Base-by-base conservation (phyloP, 2,888 invertebrate species). In the Callyntrura guangdongensis region DNA sequence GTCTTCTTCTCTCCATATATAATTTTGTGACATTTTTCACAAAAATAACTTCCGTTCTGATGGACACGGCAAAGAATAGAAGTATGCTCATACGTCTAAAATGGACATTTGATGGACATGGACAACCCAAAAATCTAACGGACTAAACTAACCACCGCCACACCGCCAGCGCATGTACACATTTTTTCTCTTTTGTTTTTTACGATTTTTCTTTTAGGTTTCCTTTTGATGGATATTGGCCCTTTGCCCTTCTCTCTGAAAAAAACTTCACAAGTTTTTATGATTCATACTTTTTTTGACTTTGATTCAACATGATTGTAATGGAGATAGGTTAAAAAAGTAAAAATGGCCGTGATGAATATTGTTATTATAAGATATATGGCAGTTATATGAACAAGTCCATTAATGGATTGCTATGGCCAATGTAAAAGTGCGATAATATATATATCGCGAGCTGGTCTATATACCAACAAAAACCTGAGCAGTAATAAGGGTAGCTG, bases 1-100 rank as follows among this genome's bases (percentile, higher is more conserved):
- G 79, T 59, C 25, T 79, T 56, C 27, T 27, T 27, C 67, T 45
- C 45, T 82, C 45, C 82, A 45, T 77, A 47, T 64, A 61, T 82
- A 82, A 82, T 82, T 82, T 82, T 64, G 64, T 82, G 82, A 82
- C 82, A 82, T 82, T 82, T 79, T 82, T 49, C 82, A 79, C 47
- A 17, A 64, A 82, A 82, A 36, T 64, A 45, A 49, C 82, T 82
- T 82, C 64, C 82, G 82, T 64, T 64, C 20, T 82, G 82, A 82
- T 64, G 82, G 45, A 82, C 82, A 61, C 14, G 53, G 22, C 14
- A 36, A 36, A 36, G 36, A 36, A 36, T 36, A 36, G 36, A 14
- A n/a, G n/a, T 69, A 36, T 69, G 14, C n/a, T 22, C 74, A 77
- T 36, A 36, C n/a, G 5, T 59, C 53, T 49, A 77, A 45, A 20